phyloP scores from a whole-genome alignment of 53 echinoderm and acorn worm genomes.

The Antedon mediterranea region DNA sequence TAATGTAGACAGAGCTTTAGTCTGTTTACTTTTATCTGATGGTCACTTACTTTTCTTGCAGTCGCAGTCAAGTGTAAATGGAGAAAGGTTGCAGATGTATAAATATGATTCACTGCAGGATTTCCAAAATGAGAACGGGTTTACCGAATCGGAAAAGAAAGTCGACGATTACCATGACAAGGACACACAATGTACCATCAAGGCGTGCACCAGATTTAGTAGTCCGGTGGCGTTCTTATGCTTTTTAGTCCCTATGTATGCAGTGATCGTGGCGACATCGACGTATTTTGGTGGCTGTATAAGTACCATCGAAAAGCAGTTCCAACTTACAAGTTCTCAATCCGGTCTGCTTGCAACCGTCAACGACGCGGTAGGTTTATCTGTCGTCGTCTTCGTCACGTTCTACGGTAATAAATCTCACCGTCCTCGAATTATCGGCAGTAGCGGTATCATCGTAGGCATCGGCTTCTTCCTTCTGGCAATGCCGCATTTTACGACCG shows the following conservation, averaged over 20 bases:
- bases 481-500: slow-evolving; percentile 71
- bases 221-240: not conserved
- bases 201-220: not conserved
- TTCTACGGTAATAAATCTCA: slow-evolving; percentile 74
- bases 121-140: not conserved
- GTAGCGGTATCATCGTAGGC: slow-evolving; percentile 20
- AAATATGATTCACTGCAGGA: not conserved
- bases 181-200: not conserved
- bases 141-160: not conserved
- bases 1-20: too few species aligned
- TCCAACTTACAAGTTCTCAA: slow-evolving; percentile 73
- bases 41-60: not conserved
- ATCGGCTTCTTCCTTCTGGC: slow-evolving; percentile 43
- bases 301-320: slow-evolving; percentile 65
- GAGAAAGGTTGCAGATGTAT: not conserved
- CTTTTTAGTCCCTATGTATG: not conserved
- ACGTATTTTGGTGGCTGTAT: slow-evolving; percentile 48
- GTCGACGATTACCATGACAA: not conserved
- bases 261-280: not conserved
- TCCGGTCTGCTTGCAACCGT: slow-evolving; percentile 52
- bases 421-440: slow-evolving; percentile 62
- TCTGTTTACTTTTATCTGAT: too few species aligned
- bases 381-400: slow-evolving; percentile 58
- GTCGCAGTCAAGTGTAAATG: not conserved
- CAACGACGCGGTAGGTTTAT: slow-evolving; percentile 53